These are phyloP conservation scores for Atherinosoma microstoma DNA, from an alignment of 2,797 vertebrate species.

Conservation along the genomic window DNA sequence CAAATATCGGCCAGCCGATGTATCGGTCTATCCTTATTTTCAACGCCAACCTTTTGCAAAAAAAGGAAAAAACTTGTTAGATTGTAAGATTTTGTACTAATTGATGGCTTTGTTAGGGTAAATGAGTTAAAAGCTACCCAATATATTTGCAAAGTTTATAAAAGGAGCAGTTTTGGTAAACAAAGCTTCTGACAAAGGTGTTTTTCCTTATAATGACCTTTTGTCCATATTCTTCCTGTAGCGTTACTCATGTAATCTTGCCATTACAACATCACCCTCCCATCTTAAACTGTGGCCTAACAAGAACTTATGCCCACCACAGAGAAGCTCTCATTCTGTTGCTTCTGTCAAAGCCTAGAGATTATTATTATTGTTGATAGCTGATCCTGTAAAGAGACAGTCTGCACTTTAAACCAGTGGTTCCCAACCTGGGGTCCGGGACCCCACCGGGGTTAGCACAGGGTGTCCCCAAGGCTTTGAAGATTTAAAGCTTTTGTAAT, in stretches of 20 bases:
- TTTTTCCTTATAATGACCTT: too few species aligned
- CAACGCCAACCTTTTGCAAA: too few species aligned
- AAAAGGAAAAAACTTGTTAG: background rate
- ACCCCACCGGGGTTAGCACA: too few species aligned
- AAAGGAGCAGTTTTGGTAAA: background rate
- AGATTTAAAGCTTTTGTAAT: too few species aligned
- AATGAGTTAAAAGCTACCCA: background rate
- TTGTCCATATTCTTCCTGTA: background rate
- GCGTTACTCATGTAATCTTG: conserved; percentile 11
- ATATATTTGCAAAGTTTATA: background rate
- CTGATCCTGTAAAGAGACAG: background rate
- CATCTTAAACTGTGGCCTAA: conserved; percentile 15
- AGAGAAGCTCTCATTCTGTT: conserved; percentile 26
- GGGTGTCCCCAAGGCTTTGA: too few species aligned
- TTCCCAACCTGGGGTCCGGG: too few species aligned
- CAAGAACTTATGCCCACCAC: conserved; percentile 23
- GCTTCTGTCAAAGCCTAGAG: background rate
- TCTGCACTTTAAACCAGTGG: background rate
- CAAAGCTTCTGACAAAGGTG: too few species aligned
- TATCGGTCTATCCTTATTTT: too few species aligned
- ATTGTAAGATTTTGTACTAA: background rate
- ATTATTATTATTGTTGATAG: conserved; percentile 12
- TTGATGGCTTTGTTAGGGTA: background rate
- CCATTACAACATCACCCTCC: background rate
- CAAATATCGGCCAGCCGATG: too few species aligned